Evolutionary conservation across 2,797 vertebrate genomes (phyloP), one percentile per base, ranked within the genome.

Genomic region (Arnoldichthys spilopterus): DNA sequence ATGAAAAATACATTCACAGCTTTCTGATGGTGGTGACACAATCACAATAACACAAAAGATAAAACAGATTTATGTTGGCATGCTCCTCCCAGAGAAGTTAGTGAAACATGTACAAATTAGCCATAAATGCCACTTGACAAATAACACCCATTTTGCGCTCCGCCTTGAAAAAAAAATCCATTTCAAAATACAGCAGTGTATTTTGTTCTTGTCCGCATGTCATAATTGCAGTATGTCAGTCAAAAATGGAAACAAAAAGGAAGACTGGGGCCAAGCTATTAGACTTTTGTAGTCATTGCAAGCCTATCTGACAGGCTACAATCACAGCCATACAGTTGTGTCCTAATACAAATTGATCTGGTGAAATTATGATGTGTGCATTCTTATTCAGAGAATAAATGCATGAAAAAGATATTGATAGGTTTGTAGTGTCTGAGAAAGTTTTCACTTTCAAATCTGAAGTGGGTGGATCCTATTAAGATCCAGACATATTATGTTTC

Each of bases 1-100:
- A 63, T 66, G 67, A 70, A 79, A 82, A 81, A 79, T 61, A 9
- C 70, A 72, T 79, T 80, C 66, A 74, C 37, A 74, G 72, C 80
- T 53, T 63, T 32, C 54, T 4, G 64, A 64, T 12, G 56, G 20
- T 22, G 34, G 51, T 28, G 85, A 74, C 82, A 80, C 76, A 85
- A 83, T 88, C 75, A 79, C 76, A 82, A 28, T 16, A 51, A 81
- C 80, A 85, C 74, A 81, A 40, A 40, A 85, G 85, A 88, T 79
- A 87, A 86, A 70, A 82, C 59, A 87, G 87, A 91, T 90, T 88
- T 86, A 88, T 88, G 85, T 78, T 67, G 68, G 22, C 16, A 64
- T 79, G 83, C 82, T 83, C 80, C 37, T 83, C 77, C 58, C 70
- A 83, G 85, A 67, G 54, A 77, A 79, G 71, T 90, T 87, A 87